Conservation (phyloP, 2,888 invertebrate species). For the Cartodere bifasciata region DNA sequence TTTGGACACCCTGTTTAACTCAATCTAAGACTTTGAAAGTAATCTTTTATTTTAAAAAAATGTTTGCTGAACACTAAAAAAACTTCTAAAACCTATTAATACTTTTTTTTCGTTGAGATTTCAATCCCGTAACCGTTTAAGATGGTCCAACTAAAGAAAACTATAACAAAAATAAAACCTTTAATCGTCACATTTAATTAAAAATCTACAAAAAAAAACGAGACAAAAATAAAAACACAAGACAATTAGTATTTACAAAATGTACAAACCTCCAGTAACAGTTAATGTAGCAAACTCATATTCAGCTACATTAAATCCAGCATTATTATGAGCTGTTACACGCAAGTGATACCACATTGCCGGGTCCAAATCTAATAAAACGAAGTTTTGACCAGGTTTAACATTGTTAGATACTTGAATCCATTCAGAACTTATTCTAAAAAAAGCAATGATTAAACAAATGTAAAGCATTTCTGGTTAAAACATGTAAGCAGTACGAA, state of each 20-base stretch:
- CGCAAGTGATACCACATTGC: slow-evolving; percentile 88
- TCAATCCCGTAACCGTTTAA: too few relatives aligned
- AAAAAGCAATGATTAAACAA: slow-evolving; percentile 14
- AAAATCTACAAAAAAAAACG: neutral
- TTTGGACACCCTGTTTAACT: too few relatives aligned
- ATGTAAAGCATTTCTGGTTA: slow-evolving; percentile 7
- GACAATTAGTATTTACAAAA: slow-evolving; percentile 20
- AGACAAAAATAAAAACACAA: too few relatives aligned
- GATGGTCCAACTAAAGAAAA: too few relatives aligned
- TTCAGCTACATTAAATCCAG: slow-evolving; percentile 89
- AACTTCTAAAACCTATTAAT: too few relatives aligned
- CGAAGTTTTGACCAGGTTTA: slow-evolving; percentile 81
- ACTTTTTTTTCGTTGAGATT: too few relatives aligned
- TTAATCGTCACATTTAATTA: too few relatives aligned
- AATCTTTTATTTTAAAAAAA: too few relatives aligned
- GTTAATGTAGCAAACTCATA: slow-evolving; percentile 93
- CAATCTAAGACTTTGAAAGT: too few relatives aligned
- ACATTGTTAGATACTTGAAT: slow-evolving; percentile 89
- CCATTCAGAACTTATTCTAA: slow-evolving; percentile 76
- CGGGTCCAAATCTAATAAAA: slow-evolving; percentile 81
- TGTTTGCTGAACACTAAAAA: too few relatives aligned
- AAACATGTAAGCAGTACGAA: slow-evolving; percentile 31
- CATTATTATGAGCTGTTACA: slow-evolving; percentile 89
- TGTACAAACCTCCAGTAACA: slow-evolving; percentile 74
- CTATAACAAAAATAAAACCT: too few relatives aligned